Base-by-base conservation (phyloP, 2,797 vertebrate genomes). In the Halcyon smyrnensis region DNA sequence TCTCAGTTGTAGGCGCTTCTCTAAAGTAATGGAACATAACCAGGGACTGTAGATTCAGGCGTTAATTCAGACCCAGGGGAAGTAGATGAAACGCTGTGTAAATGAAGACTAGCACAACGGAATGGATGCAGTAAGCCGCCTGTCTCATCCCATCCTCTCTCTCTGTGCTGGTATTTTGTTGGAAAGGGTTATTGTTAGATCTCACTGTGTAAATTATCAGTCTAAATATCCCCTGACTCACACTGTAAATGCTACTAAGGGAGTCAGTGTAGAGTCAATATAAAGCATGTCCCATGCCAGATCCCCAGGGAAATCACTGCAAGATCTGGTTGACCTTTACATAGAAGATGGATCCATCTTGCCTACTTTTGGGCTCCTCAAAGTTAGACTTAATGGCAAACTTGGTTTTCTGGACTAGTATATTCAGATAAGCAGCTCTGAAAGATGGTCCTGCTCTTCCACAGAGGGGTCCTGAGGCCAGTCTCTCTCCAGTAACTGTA, bases 171-270 rank as follows among this genome's bases (percentile, higher is more conserved):
- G 67, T 43, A 54, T 93, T 94, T 88, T 69, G n/a, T 51, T 93
- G 93, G 63, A 68, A 94, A 63, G 77, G 73, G 50, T 71, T 85
- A 78, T 50, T 70, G 63, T 82, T 34, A 24, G 59, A 80, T 60
- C 48, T 92, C 59, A 11, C 78, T 85, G 87, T 93, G 86, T 91
- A 93, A 90, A 84, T 77, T 56, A 71, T 37, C 75, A 80, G 78
- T 67, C 83, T 92, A 95, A 96, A 94, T 84, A 81, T 96, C 86
- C 90, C 86, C 74, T 94, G 86, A 95, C 68, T 94, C 92, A 89
- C 78, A 92, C 2, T 0, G 34, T 75, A 93, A 84, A 90, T 92
- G 81, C 90, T 77, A 67, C 81, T 39, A 8, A 7, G 67, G 81
- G 90, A 94, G 68, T 39, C n/a, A 5, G 48, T 6, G 57, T 25